A percentile compares a stretch with the other conserved stretches of the same genome.
Evolutionary conservation across 2,113 vertebrate genomes (phyloP).

Genomic region (Microcebus griseorufus): DNA sequence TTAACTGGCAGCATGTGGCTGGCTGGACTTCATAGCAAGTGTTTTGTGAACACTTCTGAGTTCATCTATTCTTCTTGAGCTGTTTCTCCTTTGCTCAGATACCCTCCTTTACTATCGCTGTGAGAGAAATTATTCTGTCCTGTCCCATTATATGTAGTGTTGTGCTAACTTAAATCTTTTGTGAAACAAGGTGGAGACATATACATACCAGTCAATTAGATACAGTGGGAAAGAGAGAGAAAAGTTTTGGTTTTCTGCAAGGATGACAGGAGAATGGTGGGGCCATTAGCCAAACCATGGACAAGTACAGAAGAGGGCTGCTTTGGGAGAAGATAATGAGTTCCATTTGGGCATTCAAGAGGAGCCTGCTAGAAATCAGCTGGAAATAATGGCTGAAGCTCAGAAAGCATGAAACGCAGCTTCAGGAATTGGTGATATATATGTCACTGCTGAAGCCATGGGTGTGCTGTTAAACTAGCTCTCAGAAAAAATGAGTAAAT

Average conservation of each 20-base stretch:
- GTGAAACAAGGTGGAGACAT: neutral
- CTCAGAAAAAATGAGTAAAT: neutral
- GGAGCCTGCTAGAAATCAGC: neutral
- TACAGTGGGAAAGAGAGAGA: neutral
- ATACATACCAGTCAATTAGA: neutral
- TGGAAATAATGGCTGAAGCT: constrained; percentile 16
- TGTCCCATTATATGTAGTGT: neutral
- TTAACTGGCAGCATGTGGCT: constrained; percentile 8
- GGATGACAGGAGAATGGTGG: neutral
- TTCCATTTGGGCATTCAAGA: constrained; percentile 46
- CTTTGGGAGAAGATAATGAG: constrained; percentile 49
- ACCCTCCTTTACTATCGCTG: neutral
- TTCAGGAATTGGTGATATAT: neutral
- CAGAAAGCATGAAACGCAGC: constrained; percentile 41
- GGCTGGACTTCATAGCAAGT: neutral
- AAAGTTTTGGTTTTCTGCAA: neutral
- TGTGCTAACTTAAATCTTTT: neutral
- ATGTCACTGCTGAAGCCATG: neutral
- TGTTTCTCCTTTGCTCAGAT: neutral
- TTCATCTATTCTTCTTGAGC: constrained; percentile 31
- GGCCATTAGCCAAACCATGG: neutral
- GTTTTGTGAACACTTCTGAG: neutral
- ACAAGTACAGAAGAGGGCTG: neutral
- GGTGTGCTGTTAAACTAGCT: neutral
- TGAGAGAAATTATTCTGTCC: constrained; percentile 31